Base-by-base conservation (phyloP, 2,113 vertebrate genomes). In the Melozone crissalis region DNA sequence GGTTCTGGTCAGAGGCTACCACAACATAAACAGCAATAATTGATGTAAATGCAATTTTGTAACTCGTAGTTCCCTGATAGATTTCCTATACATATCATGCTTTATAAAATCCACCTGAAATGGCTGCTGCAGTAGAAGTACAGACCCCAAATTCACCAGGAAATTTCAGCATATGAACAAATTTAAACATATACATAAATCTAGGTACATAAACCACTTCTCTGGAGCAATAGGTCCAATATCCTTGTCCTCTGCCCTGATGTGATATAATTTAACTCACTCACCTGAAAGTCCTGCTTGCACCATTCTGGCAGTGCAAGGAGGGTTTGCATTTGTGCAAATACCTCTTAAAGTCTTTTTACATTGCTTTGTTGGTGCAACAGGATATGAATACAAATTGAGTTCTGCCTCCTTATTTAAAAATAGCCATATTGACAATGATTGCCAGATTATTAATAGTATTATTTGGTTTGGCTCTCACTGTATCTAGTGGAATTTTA, bases 371-470 rank as follows among this genome's bases (percentile, higher is more conserved):
- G 16, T 57, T 81, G 47, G 31, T 75, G 21, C 68, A 71, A 71
- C 65, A 61, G 47, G 43, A 74, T 63, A 20, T 47, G 88, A 94
- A 92, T 88, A 84, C 88, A 84, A 92, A 94, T 89, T 18, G 61
- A 5, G 15, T 31, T 43, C 57, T 72, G 49, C 26, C n/a, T 87
- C 79, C n/a, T 89, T 75, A 44, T 75, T 88, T 89, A 30, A 87
- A 86, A 90, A 80, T 31, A 88, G 18, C 73, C 39, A 23, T 74
- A 86, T 61, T 89, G 88, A 63, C 84, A 92, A 78, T 77, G 95
- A 86, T 81, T 92, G 58, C 69, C 28, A 17, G 80, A 69, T 80
- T 96, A 85, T 76, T 90, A 91, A 58, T 63, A 65, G 73, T 10
- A 49, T 55, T 86, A 52, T 71, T 93, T 85, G 31, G 35, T 68